Conservation (phyloP, 2,888 invertebrate genomes). For the Coenonympha glycerion region DNA sequence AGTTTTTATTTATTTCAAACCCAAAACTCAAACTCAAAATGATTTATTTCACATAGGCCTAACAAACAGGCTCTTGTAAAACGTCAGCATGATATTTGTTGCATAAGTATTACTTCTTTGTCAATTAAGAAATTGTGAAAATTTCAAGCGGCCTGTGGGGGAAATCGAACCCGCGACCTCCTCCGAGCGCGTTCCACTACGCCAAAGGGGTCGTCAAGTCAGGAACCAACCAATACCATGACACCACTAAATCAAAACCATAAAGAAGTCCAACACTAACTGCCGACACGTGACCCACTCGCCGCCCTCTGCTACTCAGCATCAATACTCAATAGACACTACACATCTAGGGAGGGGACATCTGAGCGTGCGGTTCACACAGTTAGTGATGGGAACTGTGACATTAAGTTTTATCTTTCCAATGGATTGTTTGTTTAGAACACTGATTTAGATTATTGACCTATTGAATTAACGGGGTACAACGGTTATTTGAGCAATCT, state of each 20-base stretch:
- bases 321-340: background rate
- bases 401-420: background rate
- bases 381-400: slow-evolving; percentile 20
- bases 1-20: too few species aligned
- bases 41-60: too few species aligned
- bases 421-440: background rate
- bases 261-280: slow-evolving; percentile 37
- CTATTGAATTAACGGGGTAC: too few species aligned
- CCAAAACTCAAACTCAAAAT: too few species aligned
- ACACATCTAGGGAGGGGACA: background rate
- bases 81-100: too few species aligned
- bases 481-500: too few species aligned
- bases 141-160: too few species aligned
- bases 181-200: background rate
- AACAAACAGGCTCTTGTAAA: too few species aligned
- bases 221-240: background rate
- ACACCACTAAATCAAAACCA: slow-evolving; percentile 19
- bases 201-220: background rate
- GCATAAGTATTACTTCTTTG: too few species aligned
- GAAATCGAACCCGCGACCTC: background rate
- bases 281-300: slow-evolving; percentile 64
- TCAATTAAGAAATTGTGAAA: too few species aligned
- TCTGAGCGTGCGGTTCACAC: slow-evolving; percentile 15
- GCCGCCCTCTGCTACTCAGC: slow-evolving; percentile 37
- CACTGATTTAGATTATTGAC: too few species aligned